Conservation (phyloP, 2,888 invertebrate species). For the Papilio elwesi region DNA sequence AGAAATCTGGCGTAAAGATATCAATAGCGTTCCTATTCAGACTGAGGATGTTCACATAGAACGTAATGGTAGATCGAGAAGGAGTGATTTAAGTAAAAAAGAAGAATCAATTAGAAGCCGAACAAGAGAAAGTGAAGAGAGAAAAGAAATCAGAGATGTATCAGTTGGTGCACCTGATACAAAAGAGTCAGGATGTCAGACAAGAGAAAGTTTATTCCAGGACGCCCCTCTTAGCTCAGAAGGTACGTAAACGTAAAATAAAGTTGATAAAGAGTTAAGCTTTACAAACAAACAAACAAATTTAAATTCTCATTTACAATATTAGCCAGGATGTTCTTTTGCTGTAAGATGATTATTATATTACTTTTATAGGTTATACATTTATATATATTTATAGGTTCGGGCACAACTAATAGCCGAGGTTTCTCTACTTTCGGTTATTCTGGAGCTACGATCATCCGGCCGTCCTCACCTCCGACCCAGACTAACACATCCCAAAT, state of each 20-base stretch:
- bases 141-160: constrained; percentile 71
- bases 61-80: constrained; percentile 66
- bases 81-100: constrained; percentile 69
- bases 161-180: constrained; percentile 78
- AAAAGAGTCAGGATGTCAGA: constrained; percentile 87
- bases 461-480: constrained; percentile 69
- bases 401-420: constrained; percentile 65
- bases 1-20: constrained; percentile 69
- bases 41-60: constrained; percentile 67
- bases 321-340: no score
- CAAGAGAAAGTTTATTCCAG: constrained; percentile 90
- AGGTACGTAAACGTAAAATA: constrained; percentile 55
- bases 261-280: no score
- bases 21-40: constrained; percentile 59
- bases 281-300: no score
- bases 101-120: constrained; percentile 70
- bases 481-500: constrained; percentile 71
- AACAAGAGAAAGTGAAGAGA: constrained; percentile 61
- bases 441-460: constrained; percentile 73
- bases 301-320: no score
- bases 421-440: constrained; percentile 80
- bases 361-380: neutral
- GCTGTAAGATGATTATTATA: no score
- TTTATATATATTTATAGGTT: constrained; percentile 42
- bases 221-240: constrained; percentile 74